These are phyloP conservation scores for Anarhynchus alexandrinus DNA, from an alignment of 2,113 vertebrate species.

Conservation along the genomic window DNA sequence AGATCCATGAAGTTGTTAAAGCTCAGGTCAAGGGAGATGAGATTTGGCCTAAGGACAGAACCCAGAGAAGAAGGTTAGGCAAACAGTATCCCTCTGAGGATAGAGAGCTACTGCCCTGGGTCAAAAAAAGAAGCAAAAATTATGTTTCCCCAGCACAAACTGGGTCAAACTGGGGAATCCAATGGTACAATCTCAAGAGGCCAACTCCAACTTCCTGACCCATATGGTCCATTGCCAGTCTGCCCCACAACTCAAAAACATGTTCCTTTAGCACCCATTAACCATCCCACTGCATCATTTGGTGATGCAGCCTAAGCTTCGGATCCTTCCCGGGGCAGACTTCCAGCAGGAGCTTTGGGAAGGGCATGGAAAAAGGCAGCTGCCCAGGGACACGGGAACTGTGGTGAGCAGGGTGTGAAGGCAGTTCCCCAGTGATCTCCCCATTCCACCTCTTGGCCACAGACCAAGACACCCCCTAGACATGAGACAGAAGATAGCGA, in stretches of 20 bases:
- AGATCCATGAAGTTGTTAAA: slow-evolving; percentile 80
- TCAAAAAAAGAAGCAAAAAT: background rate
- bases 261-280: background rate
- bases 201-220: background rate
- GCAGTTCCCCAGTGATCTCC: background rate
- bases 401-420: background rate
- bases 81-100: background rate
- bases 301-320: background rate
- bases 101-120: background rate
- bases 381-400: background rate
- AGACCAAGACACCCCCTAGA: background rate
- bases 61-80: background rate
- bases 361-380: background rate
- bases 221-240: background rate
- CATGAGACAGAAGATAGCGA: background rate
- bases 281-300: background rate
- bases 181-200: background rate
- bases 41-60: slow-evolving; percentile 77
- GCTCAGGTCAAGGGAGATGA: slow-evolving; percentile 87
- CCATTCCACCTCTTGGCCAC: background rate
- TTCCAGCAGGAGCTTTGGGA: background rate
- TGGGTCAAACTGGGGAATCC: background rate
- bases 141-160: background rate
- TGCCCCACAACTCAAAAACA: background rate
- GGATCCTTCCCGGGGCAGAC: background rate